Conservation (phyloP, 2,113 vertebrate species). For the Toxostoma redivivum region DNA sequence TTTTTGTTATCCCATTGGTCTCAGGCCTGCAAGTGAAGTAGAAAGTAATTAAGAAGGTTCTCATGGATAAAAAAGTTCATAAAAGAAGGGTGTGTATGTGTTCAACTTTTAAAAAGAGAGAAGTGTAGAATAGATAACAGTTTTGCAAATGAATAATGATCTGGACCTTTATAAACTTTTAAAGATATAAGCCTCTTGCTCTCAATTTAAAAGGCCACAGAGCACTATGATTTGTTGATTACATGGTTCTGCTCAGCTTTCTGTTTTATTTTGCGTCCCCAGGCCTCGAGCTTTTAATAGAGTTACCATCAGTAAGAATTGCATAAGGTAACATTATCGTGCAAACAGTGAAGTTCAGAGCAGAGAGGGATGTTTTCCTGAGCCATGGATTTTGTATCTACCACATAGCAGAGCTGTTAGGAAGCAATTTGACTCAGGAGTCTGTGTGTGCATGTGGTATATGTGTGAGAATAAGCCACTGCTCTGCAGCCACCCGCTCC, state of each 20-base stretch:
- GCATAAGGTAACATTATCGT: neutral
- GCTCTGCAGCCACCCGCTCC: neutral
- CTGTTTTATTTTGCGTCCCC: neutral
- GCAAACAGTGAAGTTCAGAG: neutral
- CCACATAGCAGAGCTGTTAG: neutral
- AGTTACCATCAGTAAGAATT: neutral
- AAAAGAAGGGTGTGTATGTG: neutral
- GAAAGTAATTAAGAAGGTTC: neutral
- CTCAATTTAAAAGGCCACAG: neutral
- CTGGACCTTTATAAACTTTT: neutral
- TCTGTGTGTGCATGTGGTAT: neutral
- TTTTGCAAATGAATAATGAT: neutral
- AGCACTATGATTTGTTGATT: neutral
- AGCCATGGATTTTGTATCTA: neutral
- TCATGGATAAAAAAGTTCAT: neutral
- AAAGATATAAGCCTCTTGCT: neutral
- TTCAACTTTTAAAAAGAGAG: neutral
- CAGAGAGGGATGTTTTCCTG: neutral
- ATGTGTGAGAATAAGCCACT: neutral
- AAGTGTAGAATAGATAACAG: neutral
- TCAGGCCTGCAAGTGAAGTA: neutral
- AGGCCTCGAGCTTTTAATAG: neutral
- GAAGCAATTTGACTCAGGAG: neutral
- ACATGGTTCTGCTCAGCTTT: neutral
- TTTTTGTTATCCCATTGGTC: neutral